Evolutionary conservation across 2,113 vertebrate species (phyloP), one percentile per base, ranked within the genome.

Genomic region (Poecilia latipinna): DNA sequence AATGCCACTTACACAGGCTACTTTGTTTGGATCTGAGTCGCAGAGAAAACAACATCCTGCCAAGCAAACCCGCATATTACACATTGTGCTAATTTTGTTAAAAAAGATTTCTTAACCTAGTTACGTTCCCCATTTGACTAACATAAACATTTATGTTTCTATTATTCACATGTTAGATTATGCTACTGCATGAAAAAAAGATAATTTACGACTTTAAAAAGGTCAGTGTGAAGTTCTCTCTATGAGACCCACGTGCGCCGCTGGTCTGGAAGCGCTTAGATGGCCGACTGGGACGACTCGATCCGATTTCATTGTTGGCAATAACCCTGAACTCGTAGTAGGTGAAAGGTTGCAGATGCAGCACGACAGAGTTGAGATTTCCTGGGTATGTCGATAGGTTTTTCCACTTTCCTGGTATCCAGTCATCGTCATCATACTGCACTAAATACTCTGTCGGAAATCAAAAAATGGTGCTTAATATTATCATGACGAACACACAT

Each of bases 281-380:
- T 0, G 96, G 92, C 33, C 85, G 63, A 75, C 98, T 99, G 51
- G 98, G 97, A 66, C 94, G 93, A 88, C 98, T 99, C 79, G 95
- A 93, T 78, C 98, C 98, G 0, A 98, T 95, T 2, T 95, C 96
- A 2, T 98, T 99, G 77, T 97, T 78, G 0, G 96, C 97, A 1
- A 97, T 95, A 72, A 98, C 96, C 1, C 98, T 94, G 86, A 99
- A 99, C 73, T 96, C 95, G 33, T 98, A 99, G 91, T 97, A 98
- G 65, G 97, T 96, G 0, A 97, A 99, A 0, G 98, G 97, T 0
- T 91, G 90, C 5, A 99, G 96, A 62, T 93, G 95, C 66, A 99
- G 95, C 66, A 95, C 0, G 0, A 96, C 98, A 0, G 97, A 95
- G 92, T 98, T 97, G 75, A 98, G 84, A 1, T 84, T 97, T 7